Percentiles rank a stretch among this genome's conserved stretches.
Evolutionary conservation across 2,797 vertebrate species (phyloP).

Genomic region (Malacoraja senta): DNA sequence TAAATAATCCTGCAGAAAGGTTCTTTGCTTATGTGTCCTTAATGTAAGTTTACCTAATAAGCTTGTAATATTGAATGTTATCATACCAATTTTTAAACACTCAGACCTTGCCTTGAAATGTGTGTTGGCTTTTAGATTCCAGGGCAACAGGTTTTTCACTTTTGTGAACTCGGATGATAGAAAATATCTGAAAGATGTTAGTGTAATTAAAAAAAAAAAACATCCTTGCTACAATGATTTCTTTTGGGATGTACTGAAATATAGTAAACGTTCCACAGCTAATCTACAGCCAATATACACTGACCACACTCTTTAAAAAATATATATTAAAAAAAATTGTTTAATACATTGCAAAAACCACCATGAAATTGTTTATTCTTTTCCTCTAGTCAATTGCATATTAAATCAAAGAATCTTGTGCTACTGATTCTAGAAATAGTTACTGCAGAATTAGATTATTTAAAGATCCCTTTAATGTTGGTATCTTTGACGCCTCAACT

Average conservation of each 20-base stretch:
- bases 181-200: neutral
- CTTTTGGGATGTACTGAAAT: neutral
- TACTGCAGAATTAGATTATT: constrained; percentile 4
- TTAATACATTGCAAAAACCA: neutral
- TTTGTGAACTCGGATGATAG: constrained; percentile 7
- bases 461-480: neutral
- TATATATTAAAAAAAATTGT: neutral
- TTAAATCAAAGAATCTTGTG: neutral
- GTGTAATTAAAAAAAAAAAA: neutral
- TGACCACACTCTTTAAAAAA: neutral
- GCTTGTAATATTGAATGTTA: neutral
- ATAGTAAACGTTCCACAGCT: neutral
- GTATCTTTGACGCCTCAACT: neutral
- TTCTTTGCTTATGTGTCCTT: constrained; percentile 40
- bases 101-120: constrained; percentile 14
- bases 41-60: constrained; percentile 21
- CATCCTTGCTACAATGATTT: constrained; percentile 13
- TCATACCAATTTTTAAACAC: neutral
- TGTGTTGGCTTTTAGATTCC: constrained; percentile 28
- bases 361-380: neutral
- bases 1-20: constrained; percentile 40
- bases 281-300: constrained; percentile 17
- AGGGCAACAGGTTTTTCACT: constrained; percentile 13
- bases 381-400: neutral
- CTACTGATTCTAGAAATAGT: constrained; percentile 1